Percentiles rank a stretch among this genome's conserved stretches.
Evolutionary conservation across 2,888 invertebrate genomes (phyloP).

Genomic region (Hylaea fasciaria): DNA sequence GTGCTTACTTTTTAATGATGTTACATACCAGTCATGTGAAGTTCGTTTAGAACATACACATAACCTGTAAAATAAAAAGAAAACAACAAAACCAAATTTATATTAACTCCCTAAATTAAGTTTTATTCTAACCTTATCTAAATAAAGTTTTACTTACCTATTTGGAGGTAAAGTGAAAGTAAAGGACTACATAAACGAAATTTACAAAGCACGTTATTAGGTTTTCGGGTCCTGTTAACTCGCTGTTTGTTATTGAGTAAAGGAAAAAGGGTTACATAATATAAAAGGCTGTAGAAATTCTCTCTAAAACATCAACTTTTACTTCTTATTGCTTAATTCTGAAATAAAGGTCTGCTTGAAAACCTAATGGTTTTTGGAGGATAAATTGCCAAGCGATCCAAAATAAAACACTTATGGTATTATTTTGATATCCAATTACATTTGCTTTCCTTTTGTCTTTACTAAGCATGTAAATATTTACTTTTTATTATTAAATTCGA

Average conservation of each 20-base stretch:
- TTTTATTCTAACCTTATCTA: no score
- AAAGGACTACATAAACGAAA: conserved; percentile 44
- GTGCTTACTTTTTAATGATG: no score
- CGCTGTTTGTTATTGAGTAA: conserved; percentile 60
- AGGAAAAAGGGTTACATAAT: conserved; percentile 59
- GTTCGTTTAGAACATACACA: no score
- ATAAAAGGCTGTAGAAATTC: conserved; percentile 54
- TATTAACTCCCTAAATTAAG: no score
- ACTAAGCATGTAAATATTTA: no score
- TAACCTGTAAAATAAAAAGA: background rate
- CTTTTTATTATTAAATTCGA: no score
- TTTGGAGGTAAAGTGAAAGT: conserved; percentile 26
- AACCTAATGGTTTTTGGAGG: background rate
- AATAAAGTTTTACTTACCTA: conserved; percentile 17
- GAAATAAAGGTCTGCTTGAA: background rate
- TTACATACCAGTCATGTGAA: no score
- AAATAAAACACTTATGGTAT: no score
- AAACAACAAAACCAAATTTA: background rate
- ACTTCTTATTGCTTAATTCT: conserved; percentile 9
- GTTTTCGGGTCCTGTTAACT: conserved; percentile 56
- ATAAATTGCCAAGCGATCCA: no score
- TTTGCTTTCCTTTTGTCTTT: no score
- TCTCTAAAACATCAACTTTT: conserved; percentile 13
- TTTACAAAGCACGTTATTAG: conserved; percentile 44
- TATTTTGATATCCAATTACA: no score